Percentiles rank a stretch among this genome's conserved stretches.
Evolutionary conservation across 2,797 vertebrate genomes (phyloP).

Genomic region (Otolemur crassicaudatus): DNA sequence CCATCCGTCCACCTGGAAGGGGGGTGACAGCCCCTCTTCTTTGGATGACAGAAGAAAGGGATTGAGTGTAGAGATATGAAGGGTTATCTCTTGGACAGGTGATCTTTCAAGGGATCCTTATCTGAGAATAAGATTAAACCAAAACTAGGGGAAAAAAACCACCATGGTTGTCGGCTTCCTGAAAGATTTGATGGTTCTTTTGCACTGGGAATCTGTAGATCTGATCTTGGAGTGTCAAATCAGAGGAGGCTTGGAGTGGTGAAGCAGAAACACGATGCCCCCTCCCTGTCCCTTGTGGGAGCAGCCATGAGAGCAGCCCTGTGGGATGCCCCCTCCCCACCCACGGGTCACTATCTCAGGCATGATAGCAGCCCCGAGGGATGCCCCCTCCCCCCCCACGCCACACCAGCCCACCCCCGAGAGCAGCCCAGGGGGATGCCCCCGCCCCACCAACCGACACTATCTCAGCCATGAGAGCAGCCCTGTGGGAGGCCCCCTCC

Average conservation of each 20-base stretch:
- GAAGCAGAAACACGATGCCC: neutral
- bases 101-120: neutral
- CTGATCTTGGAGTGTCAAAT: neutral
- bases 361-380: too few relatives aligned
- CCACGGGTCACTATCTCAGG: too few relatives aligned
- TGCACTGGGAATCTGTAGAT: neutral
- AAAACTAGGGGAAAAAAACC: neutral
- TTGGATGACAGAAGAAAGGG: neutral
- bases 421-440: too few relatives aligned
- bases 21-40: neutral
- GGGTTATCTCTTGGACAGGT: neutral
- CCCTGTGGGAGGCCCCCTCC: too few relatives aligned
- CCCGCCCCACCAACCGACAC: too few relatives aligned
- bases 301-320: too few relatives aligned
- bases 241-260: neutral
- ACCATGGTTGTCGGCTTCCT: neutral
- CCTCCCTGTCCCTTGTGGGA: too few relatives aligned
- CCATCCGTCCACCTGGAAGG: neutral
- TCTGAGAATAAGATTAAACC: neutral
- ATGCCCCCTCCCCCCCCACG: too few relatives aligned
- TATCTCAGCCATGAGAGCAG: too few relatives aligned
- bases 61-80: neutral
- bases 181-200: neutral
- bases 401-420: too few relatives aligned
- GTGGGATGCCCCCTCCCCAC: too few relatives aligned